Base-by-base conservation (phyloP, 2,113 vertebrate species). In the Rallus limicola region DNA sequence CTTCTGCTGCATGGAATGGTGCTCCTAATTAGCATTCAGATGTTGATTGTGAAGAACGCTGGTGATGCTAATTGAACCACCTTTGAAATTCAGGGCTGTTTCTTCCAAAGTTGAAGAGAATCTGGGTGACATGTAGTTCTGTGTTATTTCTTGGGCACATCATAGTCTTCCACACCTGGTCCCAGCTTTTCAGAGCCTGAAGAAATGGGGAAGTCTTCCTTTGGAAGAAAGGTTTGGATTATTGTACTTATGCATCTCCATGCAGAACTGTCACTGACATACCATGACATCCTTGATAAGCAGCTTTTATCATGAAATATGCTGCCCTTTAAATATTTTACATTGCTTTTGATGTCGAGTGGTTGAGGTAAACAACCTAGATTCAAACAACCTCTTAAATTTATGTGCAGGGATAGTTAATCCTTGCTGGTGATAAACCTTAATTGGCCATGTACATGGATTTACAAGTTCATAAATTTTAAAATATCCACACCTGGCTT, bases 391-490 rank as follows among this genome's bases (percentile, higher is more conserved):
- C 46, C 86, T 85, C 76, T 93, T 87, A 86, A 74, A 46, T 74
- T 92, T 81, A 26, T 90, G 86, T 55, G 84, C 87, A 38, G 75
- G 92, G 53, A 6, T 89, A 10, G 68, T 91, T 97, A 80, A 97
- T 93, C 84, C 50, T 33, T 77, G 28, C 44, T 84, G 62, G 52
- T 2, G 70, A 85, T 97, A 95, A 97, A 95, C 70, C 58, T 77
- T 97, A 95, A 97, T 94, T 97, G 95, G 56, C 89, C 69, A 1
- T 78, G 82, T 87, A 82, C 58, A 2, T 79, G 71, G 17, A 82
- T 96, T 97, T 97, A 94, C 88, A 96, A 90, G 88, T 96, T 97
- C 90, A 94, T 97, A 91, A 91, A 95, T 97, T 97, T 95, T 94
- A 87, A 95, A 96, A 81, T 52, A 79, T 75, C 74, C 76, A 92